Evolutionary conservation across 2,888 invertebrate species (phyloP), one percentile per base, ranked within the genome.

Genomic region (Polydrusus cervinus): DNA sequence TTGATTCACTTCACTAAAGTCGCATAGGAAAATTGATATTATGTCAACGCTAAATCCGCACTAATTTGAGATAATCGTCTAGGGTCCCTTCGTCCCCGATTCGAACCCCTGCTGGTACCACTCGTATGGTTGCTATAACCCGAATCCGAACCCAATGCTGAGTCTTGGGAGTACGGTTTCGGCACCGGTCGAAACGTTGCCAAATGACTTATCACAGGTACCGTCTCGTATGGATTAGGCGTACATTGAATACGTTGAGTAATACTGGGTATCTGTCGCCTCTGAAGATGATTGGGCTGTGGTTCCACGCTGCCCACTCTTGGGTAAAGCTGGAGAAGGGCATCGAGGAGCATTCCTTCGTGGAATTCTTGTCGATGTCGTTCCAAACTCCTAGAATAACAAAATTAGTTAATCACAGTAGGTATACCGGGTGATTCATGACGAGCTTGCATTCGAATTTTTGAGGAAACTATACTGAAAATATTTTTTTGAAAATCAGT

Each of bases 71-170:
- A 87, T 74, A 87, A 81, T 73, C 87, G 81, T 61, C 87, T 82
- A n/a, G 84, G 85, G 75, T 87, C 86, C 25, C 86, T 78, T 25
- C 87, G 79, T 0, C 86, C 86, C 49, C 87, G 78, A 77, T 84
- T 86, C 34, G 87, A 87, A n/a, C 85, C 86, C 14, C 77, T 47
- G 66, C 78, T 78, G n/a, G 87, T 87, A 0, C 92, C 92, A 78
- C 92, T 92, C 5, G 93, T 93, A 83, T 93, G 93, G 86, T 95
- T 94, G 86, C 95, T 95, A 87, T 95, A 95, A 10, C 95, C 95
- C 57, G 95, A 95, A 87, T 95, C 95, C 9, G 95, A 95, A 38
- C 95, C 95, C 80, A 95, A 93, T 5, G 94, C 94, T 6, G 94
- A 94, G 82, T 93, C 93, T 79, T 92, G 91, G 77, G 92, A 91